Evolutionary conservation across 2,888 invertebrate species (phyloP).

Genomic region (Patella ulyssiponensis): DNA sequence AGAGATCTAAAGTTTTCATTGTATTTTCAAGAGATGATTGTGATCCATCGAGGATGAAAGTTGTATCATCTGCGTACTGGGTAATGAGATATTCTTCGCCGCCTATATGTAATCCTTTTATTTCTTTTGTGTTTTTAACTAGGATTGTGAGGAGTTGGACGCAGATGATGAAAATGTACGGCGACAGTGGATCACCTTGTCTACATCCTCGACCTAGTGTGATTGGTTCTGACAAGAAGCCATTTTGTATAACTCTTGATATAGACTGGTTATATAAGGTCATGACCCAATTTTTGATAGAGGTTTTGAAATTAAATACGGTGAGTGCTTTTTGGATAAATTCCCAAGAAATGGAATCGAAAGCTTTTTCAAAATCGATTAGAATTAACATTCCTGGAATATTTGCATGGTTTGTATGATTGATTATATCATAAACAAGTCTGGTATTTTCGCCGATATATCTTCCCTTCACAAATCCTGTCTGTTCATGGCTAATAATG

Average conservation of each 20-base stretch:
- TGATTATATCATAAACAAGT: conserved; percentile 12
- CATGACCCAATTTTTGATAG: not conserved
- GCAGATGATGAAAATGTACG: conserved; percentile 19
- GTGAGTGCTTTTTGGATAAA: conserved; percentile 11
- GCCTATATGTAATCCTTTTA: conserved; percentile 18
- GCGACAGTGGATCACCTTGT: conserved; percentile 14
- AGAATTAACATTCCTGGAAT: conserved; percentile 7
- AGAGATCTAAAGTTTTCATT: not conserved
- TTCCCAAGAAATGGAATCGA: conserved; percentile 19
- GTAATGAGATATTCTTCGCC: conserved; percentile 11
- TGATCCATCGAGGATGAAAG: conserved; percentile 17
- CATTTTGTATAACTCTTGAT: not conserved
- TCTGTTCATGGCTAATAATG: conserved; percentile 12
- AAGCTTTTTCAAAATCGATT: conserved; percentile 23
- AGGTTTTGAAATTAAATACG: conserved; percentile 2
- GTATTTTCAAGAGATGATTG: conserved; percentile 1
- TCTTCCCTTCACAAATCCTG: conserved; percentile 17
- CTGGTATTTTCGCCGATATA: conserved; percentile 19
- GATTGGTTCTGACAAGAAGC: not conserved
- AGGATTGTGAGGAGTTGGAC: conserved; percentile 18
- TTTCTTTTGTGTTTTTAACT: conserved; percentile 12
- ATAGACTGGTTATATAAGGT: not conserved
- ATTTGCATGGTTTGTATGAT: not conserved
- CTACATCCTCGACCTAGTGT: conserved; percentile 13
- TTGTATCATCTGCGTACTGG: conserved; percentile 22